Percentiles rank a stretch among this genome's conserved stretches.
phyloP scores from a whole-genome alignment of 2,888 invertebrate species.

The Odontocolon sp. region DNA sequence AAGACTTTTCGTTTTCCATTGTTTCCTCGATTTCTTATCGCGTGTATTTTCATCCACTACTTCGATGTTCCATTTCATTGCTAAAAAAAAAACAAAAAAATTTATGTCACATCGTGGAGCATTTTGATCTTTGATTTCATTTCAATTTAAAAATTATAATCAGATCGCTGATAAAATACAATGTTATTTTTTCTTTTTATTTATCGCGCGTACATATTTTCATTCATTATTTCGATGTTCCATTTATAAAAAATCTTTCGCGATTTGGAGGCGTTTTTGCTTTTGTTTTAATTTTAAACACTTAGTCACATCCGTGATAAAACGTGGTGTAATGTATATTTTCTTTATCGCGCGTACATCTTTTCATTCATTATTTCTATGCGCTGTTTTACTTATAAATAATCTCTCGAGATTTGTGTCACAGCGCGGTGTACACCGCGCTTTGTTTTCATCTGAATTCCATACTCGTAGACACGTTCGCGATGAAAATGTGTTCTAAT shows the following conservation, averaged over 20 bases:
- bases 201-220: slow-evolving; percentile 2
- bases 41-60: too few relatives aligned
- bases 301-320: too few relatives aligned
- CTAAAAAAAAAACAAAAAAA: too few relatives aligned
- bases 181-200: too few relatives aligned
- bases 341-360: background rate
- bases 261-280: slow-evolving; percentile 13
- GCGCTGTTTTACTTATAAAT: background rate
- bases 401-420: slow-evolving; percentile 19
- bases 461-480: slow-evolving; percentile 40
- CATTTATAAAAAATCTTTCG: background rate
- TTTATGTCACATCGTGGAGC: too few relatives aligned
- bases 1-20: slow-evolving; percentile 33
- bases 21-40: too few relatives aligned
- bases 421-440: slow-evolving; percentile 34
- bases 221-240: background rate
- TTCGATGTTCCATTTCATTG: too few relatives aligned
- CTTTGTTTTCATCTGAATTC: slow-evolving; percentile 28
- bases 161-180: too few relatives aligned
- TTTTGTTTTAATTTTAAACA: too few relatives aligned
- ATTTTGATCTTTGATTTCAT: too few relatives aligned
- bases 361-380: background rate
- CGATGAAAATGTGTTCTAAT: slow-evolving; percentile 31
- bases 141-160: too few relatives aligned
- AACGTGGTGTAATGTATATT: too few relatives aligned